Evolutionary conservation across 2,888 invertebrate species (phyloP), one percentile per base, ranked within the genome.

Genomic region (Xestia sexstrigata): DNA sequence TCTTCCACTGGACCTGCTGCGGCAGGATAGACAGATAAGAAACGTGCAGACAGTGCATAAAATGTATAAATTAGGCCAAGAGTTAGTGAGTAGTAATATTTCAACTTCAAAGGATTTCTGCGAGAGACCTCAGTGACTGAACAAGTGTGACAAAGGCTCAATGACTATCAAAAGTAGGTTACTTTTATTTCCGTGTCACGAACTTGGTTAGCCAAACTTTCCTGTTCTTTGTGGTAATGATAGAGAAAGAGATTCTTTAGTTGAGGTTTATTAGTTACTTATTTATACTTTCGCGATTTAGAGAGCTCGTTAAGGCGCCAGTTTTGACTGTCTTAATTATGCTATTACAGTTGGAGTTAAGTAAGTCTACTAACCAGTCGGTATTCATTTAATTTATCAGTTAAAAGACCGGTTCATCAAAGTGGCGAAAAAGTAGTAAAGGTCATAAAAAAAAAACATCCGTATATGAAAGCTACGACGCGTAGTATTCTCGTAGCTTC

Each of bases 121-220:
- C 8, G 39, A 11, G 15, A 39, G 11, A 26, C 6, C 11, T 23
- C n/a, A 11, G 11, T 52, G 23, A 52, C 52, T n/a, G 13, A 42
- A 30, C 17, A 58, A 55, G 45, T 30, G n/a, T 49, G 9, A 47
- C 30, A 76, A 67, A 77, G 47, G 52, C 15, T 11, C 67, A 62
- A 35, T 35, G 62, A 60, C 17, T 30, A 15, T 26, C 42, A 79
- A 52, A 62, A 45, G 35, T 42, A 45, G 20, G 47, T 49, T n/a
- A 42, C n/a, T 78, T 78, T 67, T 47, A 49, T 67, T 78, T 49
- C 60, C 49, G 68, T 23, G 30, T 62, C 79, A 78, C n/a, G 17
- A 78, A 60, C 69, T 68, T 23, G 11, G n/a, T 49, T 30, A 9
- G n/a, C 2, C 39, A 63, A 75, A 76, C 66, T 77, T 69, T 68